Percentiles rank a stretch among this genome's conserved stretches.
phyloP scores from a whole-genome alignment of 2,113 vertebrate species.

The Anas platyrhynchos region DNA sequence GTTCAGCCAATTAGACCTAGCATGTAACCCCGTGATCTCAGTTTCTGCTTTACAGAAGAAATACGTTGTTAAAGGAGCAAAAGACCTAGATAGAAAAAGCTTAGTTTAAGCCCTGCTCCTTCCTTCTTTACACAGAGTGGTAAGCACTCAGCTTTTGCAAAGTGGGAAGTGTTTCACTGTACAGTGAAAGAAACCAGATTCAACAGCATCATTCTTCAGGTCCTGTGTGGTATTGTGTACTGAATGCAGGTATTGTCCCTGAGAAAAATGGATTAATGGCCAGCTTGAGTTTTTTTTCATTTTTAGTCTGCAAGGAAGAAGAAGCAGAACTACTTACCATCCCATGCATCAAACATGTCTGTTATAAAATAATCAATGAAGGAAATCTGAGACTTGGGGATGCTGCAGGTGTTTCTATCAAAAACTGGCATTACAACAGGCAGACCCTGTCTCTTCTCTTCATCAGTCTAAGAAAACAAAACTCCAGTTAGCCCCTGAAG shows the following conservation, averaged over 20 bases:
- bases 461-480: slow-evolving; percentile 88
- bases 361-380: slow-evolving; percentile 99
- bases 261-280: neutral
- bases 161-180: neutral
- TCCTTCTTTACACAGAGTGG: neutral
- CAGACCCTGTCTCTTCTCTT: slow-evolving; percentile 93
- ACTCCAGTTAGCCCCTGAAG: slow-evolving; percentile 27
- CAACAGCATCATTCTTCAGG: neutral
- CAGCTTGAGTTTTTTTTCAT: neutral
- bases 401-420: slow-evolving; percentile 94
- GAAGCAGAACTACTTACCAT: slow-evolving; percentile 81
- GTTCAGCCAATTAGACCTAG: neutral
- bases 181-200: neutral
- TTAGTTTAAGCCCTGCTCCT: neutral
- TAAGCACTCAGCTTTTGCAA: neutral
- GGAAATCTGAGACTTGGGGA: slow-evolving; percentile 97
- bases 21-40: neutral
- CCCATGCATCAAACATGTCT: slow-evolving; percentile 98
- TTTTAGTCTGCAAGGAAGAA: neutral
- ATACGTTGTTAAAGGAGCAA: neutral
- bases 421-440: slow-evolving; percentile 98
- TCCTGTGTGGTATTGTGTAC: neutral
- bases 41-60: neutral
- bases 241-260: neutral
- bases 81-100: neutral